These are phyloP conservation scores for Rhynchonycteris naso DNA, from an alignment of 2,797 vertebrate genomes.

Conservation along the genomic window DNA sequence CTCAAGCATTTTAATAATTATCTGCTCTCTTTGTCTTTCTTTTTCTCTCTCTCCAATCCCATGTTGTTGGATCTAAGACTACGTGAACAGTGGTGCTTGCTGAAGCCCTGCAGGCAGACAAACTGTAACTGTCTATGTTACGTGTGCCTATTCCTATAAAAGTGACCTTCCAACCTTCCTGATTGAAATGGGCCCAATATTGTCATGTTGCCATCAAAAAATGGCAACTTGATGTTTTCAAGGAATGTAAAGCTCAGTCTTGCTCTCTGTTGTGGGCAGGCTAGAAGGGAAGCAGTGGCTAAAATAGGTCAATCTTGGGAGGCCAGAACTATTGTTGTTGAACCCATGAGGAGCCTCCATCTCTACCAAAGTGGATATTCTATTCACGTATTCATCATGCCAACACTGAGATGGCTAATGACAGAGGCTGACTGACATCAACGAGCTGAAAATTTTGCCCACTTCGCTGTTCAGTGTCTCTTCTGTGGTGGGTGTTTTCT, in stretches of 20 bases:
- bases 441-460: background rate
- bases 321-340: background rate
- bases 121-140: background rate
- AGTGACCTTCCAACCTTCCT: background rate
- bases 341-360: background rate
- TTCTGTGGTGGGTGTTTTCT: background rate
- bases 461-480: background rate
- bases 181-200: background rate
- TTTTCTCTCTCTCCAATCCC: background rate
- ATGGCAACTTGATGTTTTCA: background rate
- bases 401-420: background rate
- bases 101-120: background rate
- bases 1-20: background rate
- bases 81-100: background rate
- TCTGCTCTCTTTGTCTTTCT: background rate
- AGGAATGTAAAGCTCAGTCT: background rate
- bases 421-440: background rate
- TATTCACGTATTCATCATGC: background rate
- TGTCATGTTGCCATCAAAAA: background rate
- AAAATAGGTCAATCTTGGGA: background rate
- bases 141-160: background rate
- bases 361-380: background rate
- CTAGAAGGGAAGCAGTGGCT: background rate
- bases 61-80: background rate
- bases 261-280: background rate